A percentile compares a stretch with the other conserved stretches of the same genome.
Conservation (phyloP, 2,113 vertebrate genomes). For the Scatophagus argus region DNA sequence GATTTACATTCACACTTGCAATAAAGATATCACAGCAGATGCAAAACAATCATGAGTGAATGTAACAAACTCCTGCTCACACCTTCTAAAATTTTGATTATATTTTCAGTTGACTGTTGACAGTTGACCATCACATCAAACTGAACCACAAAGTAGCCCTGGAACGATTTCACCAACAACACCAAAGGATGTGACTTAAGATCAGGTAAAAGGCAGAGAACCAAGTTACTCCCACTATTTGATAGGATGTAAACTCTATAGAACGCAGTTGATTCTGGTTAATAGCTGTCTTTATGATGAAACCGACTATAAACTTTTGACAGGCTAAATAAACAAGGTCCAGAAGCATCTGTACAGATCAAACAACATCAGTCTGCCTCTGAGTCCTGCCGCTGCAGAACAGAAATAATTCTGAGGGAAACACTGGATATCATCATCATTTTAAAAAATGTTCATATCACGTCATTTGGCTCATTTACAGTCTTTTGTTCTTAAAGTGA, state of each 20-base stretch:
- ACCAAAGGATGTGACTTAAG: neutral
- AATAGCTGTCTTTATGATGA: slow-evolving; percentile 17
- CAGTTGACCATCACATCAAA: too few species aligned
- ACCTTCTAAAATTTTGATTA: neutral
- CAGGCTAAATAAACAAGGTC: neutral
- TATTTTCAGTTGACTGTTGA: neutral
- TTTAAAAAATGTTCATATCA: slow-evolving; percentile 23
- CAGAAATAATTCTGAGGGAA: neutral
- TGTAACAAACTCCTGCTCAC: neutral
- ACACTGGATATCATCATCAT: slow-evolving; percentile 16
- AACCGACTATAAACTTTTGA: slow-evolving; percentile 11
- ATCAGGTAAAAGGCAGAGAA: slow-evolving; percentile 1
- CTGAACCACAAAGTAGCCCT: neutral
- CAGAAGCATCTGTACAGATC: neutral
- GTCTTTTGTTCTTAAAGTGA: slow-evolving; percentile 28
- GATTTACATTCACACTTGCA: neutral
- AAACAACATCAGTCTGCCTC: too few species aligned
- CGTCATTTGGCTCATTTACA: slow-evolving; percentile 33
- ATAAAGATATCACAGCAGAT: neutral
- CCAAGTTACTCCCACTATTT: neutral
- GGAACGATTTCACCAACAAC: neutral
- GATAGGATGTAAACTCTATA: slow-evolving; percentile 27
- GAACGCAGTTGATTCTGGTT: slow-evolving; percentile 3
- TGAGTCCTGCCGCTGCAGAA: neutral
- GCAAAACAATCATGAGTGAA: neutral